These are phyloP conservation scores for Oophaga sylvatica DNA, from an alignment of 2,797 vertebrate species.

Conservation along the genomic window DNA sequence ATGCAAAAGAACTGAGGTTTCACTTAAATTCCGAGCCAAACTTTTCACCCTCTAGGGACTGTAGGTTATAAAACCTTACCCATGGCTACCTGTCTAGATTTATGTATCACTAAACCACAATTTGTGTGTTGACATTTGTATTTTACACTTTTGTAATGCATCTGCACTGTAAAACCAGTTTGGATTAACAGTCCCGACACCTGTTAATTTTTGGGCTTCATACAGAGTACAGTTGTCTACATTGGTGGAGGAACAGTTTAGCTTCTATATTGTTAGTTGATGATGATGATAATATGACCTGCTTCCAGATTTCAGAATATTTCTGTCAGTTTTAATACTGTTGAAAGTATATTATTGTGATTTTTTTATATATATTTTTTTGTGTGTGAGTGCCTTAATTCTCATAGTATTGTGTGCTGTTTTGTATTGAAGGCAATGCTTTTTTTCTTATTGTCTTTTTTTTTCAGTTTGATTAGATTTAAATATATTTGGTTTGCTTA, in stretches of 20 bases:
- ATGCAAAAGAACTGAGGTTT: not conserved
- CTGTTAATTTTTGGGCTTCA: not conserved
- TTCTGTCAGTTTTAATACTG: not conserved
- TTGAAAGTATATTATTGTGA: slow-evolving; percentile 31
- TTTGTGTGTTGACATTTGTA: slow-evolving; percentile 21
- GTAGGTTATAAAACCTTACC: slow-evolving; percentile 10
- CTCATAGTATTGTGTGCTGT: slow-evolving; percentile 16
- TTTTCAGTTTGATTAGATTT: not conserved
- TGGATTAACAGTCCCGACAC: not conserved
- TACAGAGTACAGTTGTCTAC: not conserved
- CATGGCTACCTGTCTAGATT: slow-evolving; percentile 32
- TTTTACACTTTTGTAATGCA: slow-evolving; percentile 16
- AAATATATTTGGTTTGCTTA: not conserved
- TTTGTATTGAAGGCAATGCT: slow-evolving; percentile 9
- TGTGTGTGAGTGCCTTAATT: slow-evolving; percentile 40
- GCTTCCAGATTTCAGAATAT: slow-evolving; percentile 26
- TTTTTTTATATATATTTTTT: slow-evolving; percentile 27
- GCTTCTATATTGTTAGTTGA: slow-evolving; percentile 2
- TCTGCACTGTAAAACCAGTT: not conserved
- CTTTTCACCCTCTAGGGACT: slow-evolving; percentile 5
- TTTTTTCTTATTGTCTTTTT: not conserved
- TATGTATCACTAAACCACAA: slow-evolving; percentile 8
- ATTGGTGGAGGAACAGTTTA: not conserved
- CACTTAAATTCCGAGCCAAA: not conserved
- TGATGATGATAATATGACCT: slow-evolving; percentile 1